phyloP scores from a whole-genome alignment of 2,888 invertebrate genomes.

The Philhelius pedissequus region DNA sequence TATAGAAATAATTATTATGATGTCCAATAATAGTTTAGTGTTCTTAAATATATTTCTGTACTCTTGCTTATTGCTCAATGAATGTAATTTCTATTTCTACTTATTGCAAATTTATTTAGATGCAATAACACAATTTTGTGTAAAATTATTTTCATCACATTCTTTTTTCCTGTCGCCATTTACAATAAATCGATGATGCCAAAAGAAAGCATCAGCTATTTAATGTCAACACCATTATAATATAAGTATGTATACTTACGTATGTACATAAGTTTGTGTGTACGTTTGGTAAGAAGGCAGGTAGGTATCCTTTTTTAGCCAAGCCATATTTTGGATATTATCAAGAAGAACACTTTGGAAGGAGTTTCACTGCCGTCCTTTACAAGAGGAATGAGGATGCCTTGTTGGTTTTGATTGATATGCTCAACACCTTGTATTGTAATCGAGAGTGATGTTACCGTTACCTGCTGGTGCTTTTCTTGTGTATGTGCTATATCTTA shows the following conservation, averaged over 20 bases:
- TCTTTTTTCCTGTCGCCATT: constrained; percentile 6
- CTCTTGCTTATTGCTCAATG: too few relatives aligned
- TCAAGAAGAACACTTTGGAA: not conserved
- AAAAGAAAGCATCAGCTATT: constrained; percentile 29
- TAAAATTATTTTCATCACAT: not conserved
- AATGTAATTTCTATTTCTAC: too few relatives aligned
- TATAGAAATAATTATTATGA: too few relatives aligned
- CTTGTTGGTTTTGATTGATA: constrained; percentile 60
- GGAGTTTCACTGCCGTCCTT: too few relatives aligned
- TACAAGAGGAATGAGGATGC: not conserved
- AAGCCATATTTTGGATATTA: not conserved
- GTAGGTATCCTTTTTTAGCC: not conserved
- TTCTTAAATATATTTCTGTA: too few relatives aligned
- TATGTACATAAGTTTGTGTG: too few relatives aligned
- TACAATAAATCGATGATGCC: constrained; percentile 33
- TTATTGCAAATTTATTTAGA: too few relatives aligned
- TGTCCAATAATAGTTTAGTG: too few relatives aligned
- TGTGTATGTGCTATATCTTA: too few relatives aligned
- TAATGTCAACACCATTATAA: constrained; percentile 4
- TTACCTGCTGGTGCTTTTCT: not conserved
- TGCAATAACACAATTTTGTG: not conserved
- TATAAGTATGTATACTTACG: not conserved
- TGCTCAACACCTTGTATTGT: constrained; percentile 46
- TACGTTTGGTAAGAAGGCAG: too few relatives aligned
- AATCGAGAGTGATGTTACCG: constrained; percentile 24